A percentile compares a stretch with the other conserved stretches of the same genome.
These are phyloP conservation scores for Hyperoodon ampullatus DNA, from an alignment of 2,113 vertebrate genomes.

Conservation along the genomic window DNA sequence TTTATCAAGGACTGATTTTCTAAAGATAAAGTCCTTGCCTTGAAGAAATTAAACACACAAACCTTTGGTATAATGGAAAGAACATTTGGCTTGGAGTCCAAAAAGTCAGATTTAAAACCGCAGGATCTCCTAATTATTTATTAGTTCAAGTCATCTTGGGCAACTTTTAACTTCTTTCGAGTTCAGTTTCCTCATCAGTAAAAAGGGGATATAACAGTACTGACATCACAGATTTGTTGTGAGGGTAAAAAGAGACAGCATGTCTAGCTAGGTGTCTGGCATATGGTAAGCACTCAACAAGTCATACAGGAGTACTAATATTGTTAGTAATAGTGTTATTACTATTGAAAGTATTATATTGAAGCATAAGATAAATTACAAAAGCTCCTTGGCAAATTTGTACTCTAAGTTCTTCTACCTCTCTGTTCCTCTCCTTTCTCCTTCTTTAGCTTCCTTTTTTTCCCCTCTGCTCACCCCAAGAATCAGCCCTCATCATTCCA, in stretches of 20 bases:
- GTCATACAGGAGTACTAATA: neutral
- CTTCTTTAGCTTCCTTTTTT: neutral
- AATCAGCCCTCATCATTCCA: neutral
- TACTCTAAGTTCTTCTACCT: neutral
- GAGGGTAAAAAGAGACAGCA: neutral
- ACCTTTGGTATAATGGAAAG: slow-evolving; percentile 14
- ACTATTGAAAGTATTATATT: neutral
- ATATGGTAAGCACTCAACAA: neutral
- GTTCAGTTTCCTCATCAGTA: neutral
- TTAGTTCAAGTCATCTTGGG: neutral
- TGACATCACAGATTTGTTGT: neutral
- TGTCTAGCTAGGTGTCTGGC: too few species aligned
- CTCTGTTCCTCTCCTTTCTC: neutral
- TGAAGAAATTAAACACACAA: slow-evolving; percentile 45
- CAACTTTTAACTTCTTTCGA: slow-evolving; percentile 49
- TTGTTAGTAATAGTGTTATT: neutral
- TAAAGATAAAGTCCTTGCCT: neutral
- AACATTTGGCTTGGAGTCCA: neutral
- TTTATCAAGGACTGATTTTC: neutral
- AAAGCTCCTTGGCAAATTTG: neutral
- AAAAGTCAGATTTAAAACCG: neutral
- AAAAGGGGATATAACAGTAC: neutral
- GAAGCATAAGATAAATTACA: neutral
- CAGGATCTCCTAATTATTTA: neutral
- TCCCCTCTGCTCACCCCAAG: neutral